phyloP scores from a whole-genome alignment of 2,888 invertebrate genomes.

The Apamea anceps region DNA sequence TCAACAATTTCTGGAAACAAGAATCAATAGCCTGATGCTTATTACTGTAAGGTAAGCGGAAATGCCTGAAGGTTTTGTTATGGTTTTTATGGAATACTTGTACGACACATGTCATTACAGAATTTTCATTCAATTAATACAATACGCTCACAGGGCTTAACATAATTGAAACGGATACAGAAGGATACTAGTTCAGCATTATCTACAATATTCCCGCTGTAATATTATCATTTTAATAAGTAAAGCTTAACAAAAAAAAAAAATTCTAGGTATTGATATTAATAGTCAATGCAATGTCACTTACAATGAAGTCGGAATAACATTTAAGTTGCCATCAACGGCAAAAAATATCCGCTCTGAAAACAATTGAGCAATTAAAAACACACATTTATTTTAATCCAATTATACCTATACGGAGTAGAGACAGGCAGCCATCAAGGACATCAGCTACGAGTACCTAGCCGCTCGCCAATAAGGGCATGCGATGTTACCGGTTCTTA shows the following conservation, averaged over 20 bases:
- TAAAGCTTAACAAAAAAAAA: conserved; percentile 22
- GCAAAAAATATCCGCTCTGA: conserved; percentile 57
- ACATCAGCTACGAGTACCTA: conserved; percentile 51
- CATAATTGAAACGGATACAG: conserved; percentile 15
- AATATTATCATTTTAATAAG: conserved; percentile 34
- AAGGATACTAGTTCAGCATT: background rate
- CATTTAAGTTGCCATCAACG: conserved; percentile 27
- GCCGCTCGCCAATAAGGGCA: conserved; percentile 51
- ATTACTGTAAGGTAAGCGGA: background rate
- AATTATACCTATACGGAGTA: conserved; percentile 58
- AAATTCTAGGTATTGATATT: conserved; percentile 38
- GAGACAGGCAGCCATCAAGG: conserved; percentile 53
- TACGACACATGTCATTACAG: too few species aligned
- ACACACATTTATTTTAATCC: conserved; percentile 65
- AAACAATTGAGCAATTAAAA: conserved; percentile 70
- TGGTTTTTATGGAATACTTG: background rate
- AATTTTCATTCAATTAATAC: conserved; percentile 13
- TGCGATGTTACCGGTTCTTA: conserved; percentile 58
- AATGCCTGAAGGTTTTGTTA: background rate
- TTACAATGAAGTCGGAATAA: conserved; percentile 49
- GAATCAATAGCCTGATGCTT: background rate
- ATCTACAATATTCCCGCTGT: conserved; percentile 3
- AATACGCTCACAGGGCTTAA: background rate
- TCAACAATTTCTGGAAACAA: background rate
- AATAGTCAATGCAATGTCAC: conserved; percentile 58